Evolutionary conservation across 1,140 invertebrate species (phyloP).

Genomic region (Lerema accius): DNA sequence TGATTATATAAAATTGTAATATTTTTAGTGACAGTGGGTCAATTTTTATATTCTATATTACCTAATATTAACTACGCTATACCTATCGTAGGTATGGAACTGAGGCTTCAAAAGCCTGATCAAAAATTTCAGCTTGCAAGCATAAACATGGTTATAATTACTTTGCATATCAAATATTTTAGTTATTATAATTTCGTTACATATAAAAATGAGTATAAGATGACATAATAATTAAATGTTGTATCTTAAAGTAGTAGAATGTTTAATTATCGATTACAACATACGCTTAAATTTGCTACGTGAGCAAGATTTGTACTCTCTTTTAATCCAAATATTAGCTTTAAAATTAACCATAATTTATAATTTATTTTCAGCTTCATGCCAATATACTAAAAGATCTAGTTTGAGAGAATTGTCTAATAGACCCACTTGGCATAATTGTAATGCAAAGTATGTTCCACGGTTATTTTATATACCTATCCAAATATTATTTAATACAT

Average conservation of each 20-base stretch:
- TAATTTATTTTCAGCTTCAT: slow-evolving; percentile 48
- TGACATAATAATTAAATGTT: slow-evolving; percentile 65
- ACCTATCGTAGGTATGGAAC: slow-evolving; percentile 70
- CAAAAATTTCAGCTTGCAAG: slow-evolving; percentile 50
- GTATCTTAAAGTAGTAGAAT: slow-evolving; percentile 47
- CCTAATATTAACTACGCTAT: slow-evolving; percentile 62
- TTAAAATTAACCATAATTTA: slow-evolving; percentile 48
- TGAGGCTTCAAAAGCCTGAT: slow-evolving; percentile 57
- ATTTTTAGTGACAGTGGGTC: slow-evolving; percentile 76
- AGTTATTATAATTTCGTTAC: slow-evolving; percentile 52
- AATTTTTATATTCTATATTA: slow-evolving; percentile 60
- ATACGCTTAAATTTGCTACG: slow-evolving; percentile 67
- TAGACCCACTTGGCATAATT: slow-evolving; percentile 60
- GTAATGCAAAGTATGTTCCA: slow-evolving; percentile 35
- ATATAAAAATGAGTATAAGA: slow-evolving; percentile 73
- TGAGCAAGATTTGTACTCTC: slow-evolving; percentile 80
- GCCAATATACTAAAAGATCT: slow-evolving; percentile 65
- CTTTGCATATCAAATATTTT: slow-evolving; percentile 46
- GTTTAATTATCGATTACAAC: slow-evolving; percentile 58
- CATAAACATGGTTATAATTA: slow-evolving; percentile 46
- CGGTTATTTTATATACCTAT: slow-evolving; percentile 6
- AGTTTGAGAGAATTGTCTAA: slow-evolving; percentile 64
- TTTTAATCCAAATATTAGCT: slow-evolving; percentile 47
- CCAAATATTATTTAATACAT: not conserved
- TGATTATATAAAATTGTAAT: slow-evolving; percentile 65